phyloP scores from a whole-genome alignment of 2,888 invertebrate genomes.

The Chrysolina oricalcia region DNA sequence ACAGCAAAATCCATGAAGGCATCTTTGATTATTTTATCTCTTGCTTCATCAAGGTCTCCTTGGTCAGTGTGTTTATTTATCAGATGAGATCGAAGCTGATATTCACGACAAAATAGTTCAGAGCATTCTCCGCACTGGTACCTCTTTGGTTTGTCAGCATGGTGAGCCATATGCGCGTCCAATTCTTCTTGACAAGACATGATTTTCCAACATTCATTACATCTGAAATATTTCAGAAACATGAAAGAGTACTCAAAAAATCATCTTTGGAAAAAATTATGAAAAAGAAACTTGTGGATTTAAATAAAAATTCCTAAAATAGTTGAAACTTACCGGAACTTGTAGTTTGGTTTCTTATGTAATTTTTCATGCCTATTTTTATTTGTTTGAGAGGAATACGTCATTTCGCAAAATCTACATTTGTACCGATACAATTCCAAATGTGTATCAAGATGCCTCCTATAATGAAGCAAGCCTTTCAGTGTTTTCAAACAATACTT shows the following conservation, averaged over 20 bases:
- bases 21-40: constrained; percentile 2
- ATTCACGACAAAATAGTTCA: constrained; percentile 2
- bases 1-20: constrained; percentile 9
- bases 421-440: not conserved
- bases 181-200: not conserved
- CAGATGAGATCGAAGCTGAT: constrained; percentile 11
- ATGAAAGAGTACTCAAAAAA: not conserved
- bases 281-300: not conserved
- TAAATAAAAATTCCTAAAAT: not conserved
- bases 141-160: not conserved
- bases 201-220: constrained; percentile 4
- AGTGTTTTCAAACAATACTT: not conserved
- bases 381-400: not conserved
- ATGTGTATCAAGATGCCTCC: constrained; percentile 4
- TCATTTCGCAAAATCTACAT: constrained; percentile 21
- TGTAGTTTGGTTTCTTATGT: constrained; percentile 6
- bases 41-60: not conserved
- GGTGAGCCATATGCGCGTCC: not conserved
- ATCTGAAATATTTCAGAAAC: not conserved
- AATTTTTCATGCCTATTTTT: not conserved
- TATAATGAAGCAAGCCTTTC: not conserved
- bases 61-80: not conserved
- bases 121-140: constrained; percentile 7
- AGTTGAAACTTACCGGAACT: not conserved
- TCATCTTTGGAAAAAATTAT: too few relatives aligned